phyloP scores from a whole-genome alignment of 2,113 vertebrate genomes.

The Neogale vison region DNA sequence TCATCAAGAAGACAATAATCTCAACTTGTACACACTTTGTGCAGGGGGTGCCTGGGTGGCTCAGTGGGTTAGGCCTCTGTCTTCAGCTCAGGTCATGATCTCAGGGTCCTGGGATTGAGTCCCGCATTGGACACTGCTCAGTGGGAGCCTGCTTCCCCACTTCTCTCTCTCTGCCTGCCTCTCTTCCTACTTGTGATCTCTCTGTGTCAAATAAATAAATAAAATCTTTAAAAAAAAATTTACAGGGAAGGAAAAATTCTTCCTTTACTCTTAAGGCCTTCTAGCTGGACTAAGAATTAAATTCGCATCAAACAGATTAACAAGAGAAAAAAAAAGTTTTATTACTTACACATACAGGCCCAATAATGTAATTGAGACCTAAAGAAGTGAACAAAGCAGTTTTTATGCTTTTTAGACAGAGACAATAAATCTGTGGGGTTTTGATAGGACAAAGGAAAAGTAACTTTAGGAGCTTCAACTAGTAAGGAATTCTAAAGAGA shows the following conservation, averaged over 20 bases:
- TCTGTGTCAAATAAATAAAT: too few relatives aligned
- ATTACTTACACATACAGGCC: background rate
- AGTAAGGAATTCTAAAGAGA: background rate
- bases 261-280: background rate
- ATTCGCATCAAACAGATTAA: background rate
- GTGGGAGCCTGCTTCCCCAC: too few relatives aligned
- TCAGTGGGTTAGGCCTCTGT: too few relatives aligned
- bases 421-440: background rate
- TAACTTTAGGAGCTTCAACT: background rate
- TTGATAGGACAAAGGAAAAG: background rate
- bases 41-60: background rate
- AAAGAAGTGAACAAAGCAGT: background rate
- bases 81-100: too few relatives aligned
- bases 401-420: background rate
- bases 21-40: background rate
- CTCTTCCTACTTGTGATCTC: too few relatives aligned
- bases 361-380: background rate
- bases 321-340: background rate
- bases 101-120: too few relatives aligned
- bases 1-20: constrained; percentile 28
- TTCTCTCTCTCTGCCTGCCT: too few relatives aligned
- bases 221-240: too few relatives aligned
- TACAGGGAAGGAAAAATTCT: background rate
- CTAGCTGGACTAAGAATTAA: background rate
- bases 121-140: too few relatives aligned